Evolutionary conservation across 2,888 invertebrate species (phyloP).

Genomic region (Mythimna albipuncta): DNA sequence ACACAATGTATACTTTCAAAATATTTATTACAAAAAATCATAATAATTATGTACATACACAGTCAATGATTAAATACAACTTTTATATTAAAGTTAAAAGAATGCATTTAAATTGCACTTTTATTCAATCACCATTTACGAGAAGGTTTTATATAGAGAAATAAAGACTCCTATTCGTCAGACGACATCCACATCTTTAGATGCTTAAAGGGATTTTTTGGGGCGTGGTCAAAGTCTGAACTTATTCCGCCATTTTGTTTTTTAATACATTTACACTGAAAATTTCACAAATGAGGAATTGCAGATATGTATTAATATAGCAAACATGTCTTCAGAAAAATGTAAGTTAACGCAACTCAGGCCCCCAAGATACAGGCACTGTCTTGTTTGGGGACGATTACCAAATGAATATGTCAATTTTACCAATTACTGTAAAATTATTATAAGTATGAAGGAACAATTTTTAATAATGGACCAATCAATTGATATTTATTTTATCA

Average conservation of each 20-base stretch:
- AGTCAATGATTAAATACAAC: constrained; percentile 81
- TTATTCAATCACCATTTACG: constrained; percentile 16
- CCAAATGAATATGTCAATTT: too few species aligned
- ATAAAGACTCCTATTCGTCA: constrained; percentile 11
- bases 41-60: constrained; percentile 78
- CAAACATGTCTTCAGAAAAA: too few species aligned
- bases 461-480: too few species aligned
- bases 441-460: too few species aligned
- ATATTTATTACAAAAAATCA: constrained; percentile 75
- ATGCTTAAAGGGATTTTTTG: not conserved
- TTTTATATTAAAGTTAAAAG: constrained; percentile 57
- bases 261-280: not conserved
- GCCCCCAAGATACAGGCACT: too few species aligned
- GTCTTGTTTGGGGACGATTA: too few species aligned
- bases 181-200: not conserved
- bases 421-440: too few species aligned
- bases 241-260: not conserved
- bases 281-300: not conserved
- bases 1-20: constrained; percentile 47
- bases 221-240: not conserved
- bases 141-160: not conserved
- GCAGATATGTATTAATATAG: too few species aligned
- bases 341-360: too few species aligned
- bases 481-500: too few species aligned
- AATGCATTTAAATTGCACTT: constrained; percentile 51